These are phyloP conservation scores for Lethocerus indicus DNA, from an alignment of 1,140 invertebrate genomes.

Conservation along the genomic window DNA sequence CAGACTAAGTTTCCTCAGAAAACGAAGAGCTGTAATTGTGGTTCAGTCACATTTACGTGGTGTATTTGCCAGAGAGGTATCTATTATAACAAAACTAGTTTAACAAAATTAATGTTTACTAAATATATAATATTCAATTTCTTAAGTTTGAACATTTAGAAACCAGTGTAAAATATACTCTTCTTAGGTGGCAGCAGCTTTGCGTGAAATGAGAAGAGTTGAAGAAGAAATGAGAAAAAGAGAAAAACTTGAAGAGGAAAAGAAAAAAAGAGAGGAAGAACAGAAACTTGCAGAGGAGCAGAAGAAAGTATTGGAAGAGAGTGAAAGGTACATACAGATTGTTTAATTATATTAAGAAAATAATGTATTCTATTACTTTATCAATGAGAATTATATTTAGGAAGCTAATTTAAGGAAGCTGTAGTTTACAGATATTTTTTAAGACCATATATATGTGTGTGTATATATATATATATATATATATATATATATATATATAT, in stretches of 20 bases:
- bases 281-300: slow-evolving; percentile 23
- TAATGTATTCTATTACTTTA: too few relatives aligned
- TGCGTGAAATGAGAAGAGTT: slow-evolving; percentile 77
- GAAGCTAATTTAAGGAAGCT: too few relatives aligned
- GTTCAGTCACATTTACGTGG: slow-evolving; percentile 80
- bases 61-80: slow-evolving; percentile 70
- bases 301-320: slow-evolving; percentile 28
- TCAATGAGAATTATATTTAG: too few relatives aligned
- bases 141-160: background rate
- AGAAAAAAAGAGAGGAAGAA: slow-evolving; percentile 32
- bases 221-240: slow-evolving; percentile 78
- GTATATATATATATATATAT: too few relatives aligned
- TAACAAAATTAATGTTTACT: background rate
- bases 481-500: too few relatives aligned
- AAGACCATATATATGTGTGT: too few relatives aligned
- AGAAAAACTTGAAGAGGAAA: slow-evolving; percentile 52
- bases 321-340: slow-evolving; percentile 27
- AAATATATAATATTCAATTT: background rate
- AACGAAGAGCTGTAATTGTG: slow-evolving; percentile 68
- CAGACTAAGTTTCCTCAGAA: slow-evolving; percentile 62
- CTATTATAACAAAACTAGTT: too few relatives aligned
- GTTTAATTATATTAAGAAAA: too few relatives aligned
- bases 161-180: background rate
- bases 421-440: too few relatives aligned
- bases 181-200: slow-evolving; percentile 48